Percentiles rank a stretch among this genome's conserved stretches.
phyloP scores from a whole-genome alignment of 2,797 vertebrate genomes.

The Sus cebifrons region DNA sequence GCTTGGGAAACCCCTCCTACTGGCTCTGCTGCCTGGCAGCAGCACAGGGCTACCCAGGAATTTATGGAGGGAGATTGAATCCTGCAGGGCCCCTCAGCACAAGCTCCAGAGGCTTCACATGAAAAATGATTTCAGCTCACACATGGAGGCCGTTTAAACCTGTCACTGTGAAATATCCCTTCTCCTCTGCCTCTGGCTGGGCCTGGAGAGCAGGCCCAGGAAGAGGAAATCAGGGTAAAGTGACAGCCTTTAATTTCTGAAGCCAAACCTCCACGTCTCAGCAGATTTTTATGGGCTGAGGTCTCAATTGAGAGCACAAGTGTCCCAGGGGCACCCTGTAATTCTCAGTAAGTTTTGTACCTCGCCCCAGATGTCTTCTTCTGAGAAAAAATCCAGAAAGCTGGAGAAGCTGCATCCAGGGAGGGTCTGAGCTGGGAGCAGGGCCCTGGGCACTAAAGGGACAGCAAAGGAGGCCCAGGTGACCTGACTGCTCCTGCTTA shows the following conservation, averaged over 20 bases:
- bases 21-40: not conserved
- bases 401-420: not conserved
- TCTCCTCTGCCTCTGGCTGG: not conserved
- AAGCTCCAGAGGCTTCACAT: constrained; percentile 45
- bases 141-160: constrained; percentile 72
- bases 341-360: constrained; percentile 48
- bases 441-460: not conserved
- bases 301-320: constrained; percentile 66
- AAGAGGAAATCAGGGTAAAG: constrained; percentile 69
- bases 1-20: not conserved
- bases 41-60: not conserved
- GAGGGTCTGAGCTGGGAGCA: not conserved
- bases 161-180: constrained; percentile 77
- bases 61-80: constrained; percentile 71
- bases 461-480: not conserved
- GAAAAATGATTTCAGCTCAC: constrained; percentile 66
- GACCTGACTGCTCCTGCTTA: not conserved
- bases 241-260: constrained; percentile 72
- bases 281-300: constrained; percentile 30
- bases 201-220: constrained; percentile 17
- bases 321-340: not conserved
- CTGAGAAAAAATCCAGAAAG: not conserved
- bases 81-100: constrained; percentile 42
- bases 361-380: not conserved
- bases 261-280: not conserved